phyloP scores from a whole-genome alignment of 2,888 invertebrate species.

The Lamellibrachia satsuma region DNA sequence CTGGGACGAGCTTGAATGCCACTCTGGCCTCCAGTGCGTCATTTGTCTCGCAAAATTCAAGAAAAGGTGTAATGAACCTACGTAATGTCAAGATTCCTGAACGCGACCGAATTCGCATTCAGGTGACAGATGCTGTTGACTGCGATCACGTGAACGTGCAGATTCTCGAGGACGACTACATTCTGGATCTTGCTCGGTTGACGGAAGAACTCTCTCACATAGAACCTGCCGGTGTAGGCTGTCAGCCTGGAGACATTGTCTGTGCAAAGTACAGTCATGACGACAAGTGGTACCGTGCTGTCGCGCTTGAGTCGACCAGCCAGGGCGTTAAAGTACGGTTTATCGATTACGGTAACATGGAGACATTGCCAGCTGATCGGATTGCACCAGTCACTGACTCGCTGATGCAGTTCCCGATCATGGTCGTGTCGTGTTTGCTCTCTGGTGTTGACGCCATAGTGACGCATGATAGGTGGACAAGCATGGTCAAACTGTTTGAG shows the following conservation, averaged over 20 bases:
- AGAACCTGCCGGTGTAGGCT: background rate
- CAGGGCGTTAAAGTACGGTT: background rate
- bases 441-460: background rate
- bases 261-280: conserved; percentile 13
- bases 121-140: background rate
- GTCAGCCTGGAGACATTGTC: background rate
- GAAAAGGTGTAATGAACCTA: background rate
- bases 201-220: background rate
- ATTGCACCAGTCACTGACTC: background rate
- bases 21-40: background rate
- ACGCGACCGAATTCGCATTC: background rate
- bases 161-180: background rate
- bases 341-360: conserved; percentile 23
- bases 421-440: background rate
- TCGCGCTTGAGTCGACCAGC: background rate
- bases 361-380: background rate
- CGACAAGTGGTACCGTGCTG: conserved; percentile 18
- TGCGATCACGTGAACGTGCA: background rate
- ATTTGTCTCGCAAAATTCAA: background rate
- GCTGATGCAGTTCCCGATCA: background rate
- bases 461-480: background rate
- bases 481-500: background rate
- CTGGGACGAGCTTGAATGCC: background rate
- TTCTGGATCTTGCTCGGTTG: background rate
- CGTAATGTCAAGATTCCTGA: background rate